phyloP scores from a whole-genome alignment of 2,113 vertebrate genomes.

The Fregetta grallaria region DNA sequence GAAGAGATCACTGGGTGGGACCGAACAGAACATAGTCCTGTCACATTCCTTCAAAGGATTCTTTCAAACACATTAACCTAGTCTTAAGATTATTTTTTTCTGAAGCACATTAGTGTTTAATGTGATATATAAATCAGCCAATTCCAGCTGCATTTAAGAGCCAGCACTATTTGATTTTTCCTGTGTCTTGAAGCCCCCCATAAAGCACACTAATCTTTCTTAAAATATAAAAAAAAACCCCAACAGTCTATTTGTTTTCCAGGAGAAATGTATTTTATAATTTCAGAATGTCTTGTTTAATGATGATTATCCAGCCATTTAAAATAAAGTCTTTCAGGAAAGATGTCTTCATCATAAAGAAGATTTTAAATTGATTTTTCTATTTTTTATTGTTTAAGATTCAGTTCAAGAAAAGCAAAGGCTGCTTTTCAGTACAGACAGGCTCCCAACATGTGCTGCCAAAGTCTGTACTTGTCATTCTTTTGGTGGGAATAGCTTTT shows the following conservation, averaged over 20 bases:
- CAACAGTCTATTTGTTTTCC: background rate
- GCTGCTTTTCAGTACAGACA: background rate
- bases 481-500: conserved; percentile 39
- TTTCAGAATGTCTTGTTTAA: background rate
- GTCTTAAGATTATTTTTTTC: background rate
- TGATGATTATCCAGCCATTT: background rate
- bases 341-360: background rate
- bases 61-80: background rate
- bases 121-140: background rate
- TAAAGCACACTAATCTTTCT: background rate
- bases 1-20: background rate
- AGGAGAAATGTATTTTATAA: background rate
- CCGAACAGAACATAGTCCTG: background rate
- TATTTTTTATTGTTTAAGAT: conserved; percentile 22
- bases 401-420: conserved; percentile 1
- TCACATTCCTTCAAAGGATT: background rate
- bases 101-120: background rate
- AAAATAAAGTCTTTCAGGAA: background rate
- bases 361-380: conserved; percentile 17
- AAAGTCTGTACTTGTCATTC: conserved; percentile 66
- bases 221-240: background rate
- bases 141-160: background rate
- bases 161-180: background rate
- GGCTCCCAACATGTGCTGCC: background rate
- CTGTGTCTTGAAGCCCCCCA: background rate